phyloP scores from a whole-genome alignment of 2,113 vertebrate species.

The Trogon melanurus region DNA sequence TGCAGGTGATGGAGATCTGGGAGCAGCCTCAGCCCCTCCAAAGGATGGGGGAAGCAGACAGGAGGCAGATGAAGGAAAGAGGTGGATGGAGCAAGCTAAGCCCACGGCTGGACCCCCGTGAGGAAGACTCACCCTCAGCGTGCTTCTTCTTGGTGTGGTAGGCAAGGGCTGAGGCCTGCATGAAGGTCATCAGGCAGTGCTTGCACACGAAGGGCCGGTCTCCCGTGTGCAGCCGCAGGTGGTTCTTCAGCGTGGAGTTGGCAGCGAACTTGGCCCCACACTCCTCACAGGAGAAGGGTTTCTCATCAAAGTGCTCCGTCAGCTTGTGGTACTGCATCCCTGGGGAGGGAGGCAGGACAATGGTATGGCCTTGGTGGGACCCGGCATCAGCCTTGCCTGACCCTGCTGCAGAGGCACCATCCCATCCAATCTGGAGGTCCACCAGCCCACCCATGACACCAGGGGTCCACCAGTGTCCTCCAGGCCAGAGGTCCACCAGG shows the following conservation, averaged over 20 bases:
- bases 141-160: slow-evolving; percentile 94
- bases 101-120: rapidly evolving
- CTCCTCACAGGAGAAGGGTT: slow-evolving; percentile 86
- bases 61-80: neutral
- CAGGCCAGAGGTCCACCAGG: neutral
- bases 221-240: slow-evolving; percentile 86
- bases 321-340: slow-evolving; percentile 91
- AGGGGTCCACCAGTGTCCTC: neutral
- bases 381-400: neutral
- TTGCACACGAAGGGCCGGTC: slow-evolving; percentile 88
- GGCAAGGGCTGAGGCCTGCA: slow-evolving; percentile 86
- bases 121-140: slow-evolving; percentile 79
- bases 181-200: slow-evolving; percentile 88
- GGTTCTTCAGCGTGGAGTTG: slow-evolving; percentile 91
- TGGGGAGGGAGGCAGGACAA: slow-evolving; percentile 21
- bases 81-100: neutral
- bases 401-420: neutral
- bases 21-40: neutral
- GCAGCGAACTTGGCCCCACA: slow-evolving; percentile 86
- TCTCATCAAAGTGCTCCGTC: slow-evolving; percentile 88
- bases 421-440: neutral
- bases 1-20: neutral
- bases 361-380: rapidly evolving
- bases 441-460: neutral
- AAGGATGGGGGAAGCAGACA: neutral